phyloP scores from a whole-genome alignment of 2,888 invertebrate species.

The Lasius fuliginosus region DNA sequence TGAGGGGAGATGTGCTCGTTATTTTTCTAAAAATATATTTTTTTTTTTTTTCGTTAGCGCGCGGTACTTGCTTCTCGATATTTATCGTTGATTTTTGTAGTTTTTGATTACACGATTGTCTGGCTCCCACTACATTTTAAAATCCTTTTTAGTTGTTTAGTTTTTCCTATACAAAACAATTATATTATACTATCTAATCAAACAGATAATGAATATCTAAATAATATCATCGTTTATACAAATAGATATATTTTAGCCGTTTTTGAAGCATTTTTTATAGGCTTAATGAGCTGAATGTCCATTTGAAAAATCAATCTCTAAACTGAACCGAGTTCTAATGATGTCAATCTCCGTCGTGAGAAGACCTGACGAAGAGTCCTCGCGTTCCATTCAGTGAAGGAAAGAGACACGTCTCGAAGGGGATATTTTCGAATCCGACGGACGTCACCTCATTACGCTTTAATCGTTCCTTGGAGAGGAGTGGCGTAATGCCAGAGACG shows the following conservation, averaged over 20 bases:
- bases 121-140: neutral
- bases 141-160: neutral
- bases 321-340: conserved; percentile 15
- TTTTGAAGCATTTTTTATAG: neutral
- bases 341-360: neutral
- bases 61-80: conserved; percentile 12
- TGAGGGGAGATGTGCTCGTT: conserved; percentile 35
- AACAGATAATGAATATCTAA: neutral
- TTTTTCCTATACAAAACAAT: neutral
- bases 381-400: neutral
- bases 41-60: conserved; percentile 34
- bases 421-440: conserved; percentile 55
- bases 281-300: neutral
- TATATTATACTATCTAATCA: neutral
- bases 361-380: conserved; percentile 8
- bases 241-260: neutral
- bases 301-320: neutral
- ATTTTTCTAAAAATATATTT: conserved; percentile 28
- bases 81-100: conserved; percentile 7
- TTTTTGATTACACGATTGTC: neutral
- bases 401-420: conserved; percentile 38
- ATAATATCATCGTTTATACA: neutral
- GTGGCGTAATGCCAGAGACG: conserved; percentile 20
- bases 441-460: conserved; percentile 54
- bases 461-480: conserved; percentile 47